Base-by-base conservation (phyloP, 2,888 invertebrate species). In the Philaethria dido region DNA sequence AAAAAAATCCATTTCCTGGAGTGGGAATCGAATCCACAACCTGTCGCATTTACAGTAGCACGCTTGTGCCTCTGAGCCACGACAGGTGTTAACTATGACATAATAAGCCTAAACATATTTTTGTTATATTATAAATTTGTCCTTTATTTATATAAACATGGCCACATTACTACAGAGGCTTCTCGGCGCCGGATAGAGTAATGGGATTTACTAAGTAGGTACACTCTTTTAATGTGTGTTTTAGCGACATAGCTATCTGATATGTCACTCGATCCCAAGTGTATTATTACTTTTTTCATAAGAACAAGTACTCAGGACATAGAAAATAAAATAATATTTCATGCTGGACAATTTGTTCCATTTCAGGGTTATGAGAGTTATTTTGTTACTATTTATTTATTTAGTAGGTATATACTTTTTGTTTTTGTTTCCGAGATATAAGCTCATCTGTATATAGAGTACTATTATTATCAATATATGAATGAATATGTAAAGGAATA, bases 181-280 rank as follows among this genome's bases (percentile, higher is more conserved):
- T 64, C 62, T 69, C 55, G 74, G 74, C 72, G 72, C 75, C 76
- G 70, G 77, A 79, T 79, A 73, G 72, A 78, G 75, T 79, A 75
- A 74, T 72, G 68, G 73, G 74, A 76, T 80, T 76, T 74, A 72
- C 73, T 75, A 70, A 73, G 73, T 75, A 70, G 72, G 72, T 74
- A 75, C 71, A 48, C 60, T 66, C 54, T 55, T 57, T 54, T 59
- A 59, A 59, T 60, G 64, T 57, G 25, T 62, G 18, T 59, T 62
- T n/a, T 65, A 39, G 47, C 44, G 20, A 62, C 22, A 29, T 50
- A 33, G 44, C 50, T 65, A 60, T 33, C 33, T 39, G 57, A 64
- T 64, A 59, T n/a, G 50, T 42, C 59, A 60, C 59, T 60, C 39
- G 20, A 59, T 47, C 42, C 42, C 14, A 20, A 48, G 57, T 29